Conservation (phyloP, 2,888 invertebrate species). For the Meandrusa payeni region DNA sequence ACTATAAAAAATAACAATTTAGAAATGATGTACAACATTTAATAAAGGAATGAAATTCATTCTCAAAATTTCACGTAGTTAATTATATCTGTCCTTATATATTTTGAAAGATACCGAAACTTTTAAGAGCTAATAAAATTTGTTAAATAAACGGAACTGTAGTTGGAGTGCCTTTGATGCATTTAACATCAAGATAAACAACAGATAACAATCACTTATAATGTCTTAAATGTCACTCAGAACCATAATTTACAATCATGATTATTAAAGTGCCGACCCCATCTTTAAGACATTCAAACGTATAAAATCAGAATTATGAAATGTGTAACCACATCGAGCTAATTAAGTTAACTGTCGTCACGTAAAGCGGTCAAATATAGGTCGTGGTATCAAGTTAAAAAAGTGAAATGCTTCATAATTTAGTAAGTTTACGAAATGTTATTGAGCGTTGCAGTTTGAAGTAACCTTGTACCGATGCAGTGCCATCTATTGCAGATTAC, state of each 20-base stretch:
- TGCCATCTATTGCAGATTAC: slow-evolving; percentile 38
- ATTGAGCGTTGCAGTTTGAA: slow-evolving; percentile 35
- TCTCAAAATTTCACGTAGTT: background rate
- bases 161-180: slow-evolving; percentile 25
- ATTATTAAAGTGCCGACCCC: slow-evolving; percentile 36
- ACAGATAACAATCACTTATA: slow-evolving; percentile 31
- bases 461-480: slow-evolving; percentile 35
- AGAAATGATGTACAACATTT: slow-evolving; percentile 3
- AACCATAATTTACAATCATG: slow-evolving; percentile 41
- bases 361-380: slow-evolving; percentile 34
- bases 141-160: slow-evolving; percentile 19
- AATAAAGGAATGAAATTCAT: slow-evolving; percentile 8
- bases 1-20: slow-evolving; percentile 2
- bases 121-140: slow-evolving; percentile 1
- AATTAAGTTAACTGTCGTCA: slow-evolving; percentile 32
- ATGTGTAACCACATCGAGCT: slow-evolving; percentile 29
- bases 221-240: slow-evolving; percentile 46
- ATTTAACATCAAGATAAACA: slow-evolving; percentile 29
- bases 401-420: slow-evolving; percentile 31
- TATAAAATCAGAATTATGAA: slow-evolving; percentile 35
- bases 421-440: slow-evolving; percentile 33
- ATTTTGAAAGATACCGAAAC: too few species aligned
- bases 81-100: slow-evolving; percentile 5
- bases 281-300: slow-evolving; percentile 41
- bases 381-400: slow-evolving; percentile 25